These are phyloP conservation scores for Monarcha castaneiventris DNA, from an alignment of 2,113 vertebrate genomes.

Conservation along the genomic window DNA sequence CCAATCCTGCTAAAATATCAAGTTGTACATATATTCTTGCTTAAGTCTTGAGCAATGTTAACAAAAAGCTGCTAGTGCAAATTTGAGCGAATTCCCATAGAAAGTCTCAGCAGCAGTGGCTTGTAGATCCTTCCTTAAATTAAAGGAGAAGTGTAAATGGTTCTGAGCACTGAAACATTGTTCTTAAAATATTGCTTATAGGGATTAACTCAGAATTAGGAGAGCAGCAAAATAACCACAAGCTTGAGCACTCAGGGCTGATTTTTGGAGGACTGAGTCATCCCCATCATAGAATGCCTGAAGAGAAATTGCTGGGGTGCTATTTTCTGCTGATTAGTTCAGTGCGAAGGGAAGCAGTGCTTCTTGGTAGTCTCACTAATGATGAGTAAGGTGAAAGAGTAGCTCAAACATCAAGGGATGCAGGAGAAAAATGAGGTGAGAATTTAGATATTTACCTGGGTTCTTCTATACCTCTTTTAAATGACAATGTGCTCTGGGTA, in stretches of 20 bases:
- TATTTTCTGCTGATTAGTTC: neutral
- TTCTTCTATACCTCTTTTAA: rapidly evolving
- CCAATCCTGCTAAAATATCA: neutral
- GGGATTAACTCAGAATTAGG: neutral
- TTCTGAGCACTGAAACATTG: neutral
- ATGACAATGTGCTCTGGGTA: neutral
- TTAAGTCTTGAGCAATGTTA: rapidly evolving
- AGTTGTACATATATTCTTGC: rapidly evolving
- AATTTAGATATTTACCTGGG: rapidly evolving
- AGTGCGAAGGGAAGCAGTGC: neutral
- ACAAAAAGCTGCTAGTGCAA: neutral
- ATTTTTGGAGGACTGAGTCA: neutral
- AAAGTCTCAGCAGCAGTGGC: neutral
- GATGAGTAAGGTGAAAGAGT: neutral
- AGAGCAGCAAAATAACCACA: neutral
- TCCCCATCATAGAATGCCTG: rapidly evolving
- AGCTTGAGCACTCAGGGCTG: rapidly evolving
- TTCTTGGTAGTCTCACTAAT: neutral
- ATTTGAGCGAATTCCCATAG: rapidly evolving
- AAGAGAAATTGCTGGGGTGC: neutral
- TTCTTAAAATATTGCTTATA: neutral
- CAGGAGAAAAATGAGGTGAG: neutral
- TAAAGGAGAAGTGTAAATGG: neutral
- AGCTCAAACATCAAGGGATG: neutral
- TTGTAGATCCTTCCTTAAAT: neutral